Conservation (phyloP, 2,797 vertebrate species). For the Crypturellus tataupa region DNA sequence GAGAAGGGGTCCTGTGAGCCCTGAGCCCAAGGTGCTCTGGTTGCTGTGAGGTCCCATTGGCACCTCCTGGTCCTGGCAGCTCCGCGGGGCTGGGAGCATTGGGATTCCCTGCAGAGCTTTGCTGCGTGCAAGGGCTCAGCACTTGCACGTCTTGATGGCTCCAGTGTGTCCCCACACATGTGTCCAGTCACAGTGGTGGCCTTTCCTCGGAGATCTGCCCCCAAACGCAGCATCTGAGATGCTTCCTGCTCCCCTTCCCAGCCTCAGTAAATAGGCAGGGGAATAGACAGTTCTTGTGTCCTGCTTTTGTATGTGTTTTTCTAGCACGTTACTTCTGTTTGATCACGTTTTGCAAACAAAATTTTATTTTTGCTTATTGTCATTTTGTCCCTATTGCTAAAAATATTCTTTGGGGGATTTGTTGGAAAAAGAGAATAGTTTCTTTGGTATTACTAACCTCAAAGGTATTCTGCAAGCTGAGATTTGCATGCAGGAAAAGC, state of each 20-base stretch:
- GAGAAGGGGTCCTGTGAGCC: background rate
- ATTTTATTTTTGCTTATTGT: background rate
- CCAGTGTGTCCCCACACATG: rapidly evolving
- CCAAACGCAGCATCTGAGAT: background rate
- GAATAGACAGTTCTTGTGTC: background rate
- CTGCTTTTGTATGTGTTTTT: background rate
- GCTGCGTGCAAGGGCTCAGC: background rate
- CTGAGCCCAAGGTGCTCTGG: background rate
- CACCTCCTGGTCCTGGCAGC: background rate
- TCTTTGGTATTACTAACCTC: background rate
- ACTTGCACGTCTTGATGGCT: background rate
- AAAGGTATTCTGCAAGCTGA: background rate
- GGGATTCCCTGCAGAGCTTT: background rate
- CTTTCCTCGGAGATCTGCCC: background rate
- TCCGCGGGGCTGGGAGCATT: background rate
- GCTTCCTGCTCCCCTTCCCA: background rate
- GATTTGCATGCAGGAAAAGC: background rate
- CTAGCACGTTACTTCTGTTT: background rate
- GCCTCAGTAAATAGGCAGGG: background rate
- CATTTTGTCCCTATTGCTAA: background rate
- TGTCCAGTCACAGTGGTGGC: background rate
- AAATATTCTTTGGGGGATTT: background rate
- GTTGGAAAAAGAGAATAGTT: background rate
- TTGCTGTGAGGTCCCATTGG: background rate
- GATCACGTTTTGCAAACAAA: background rate